Base-by-base conservation (phyloP, 92 coral and sea anemone genomes). In the Porites cylindrica region DNA sequence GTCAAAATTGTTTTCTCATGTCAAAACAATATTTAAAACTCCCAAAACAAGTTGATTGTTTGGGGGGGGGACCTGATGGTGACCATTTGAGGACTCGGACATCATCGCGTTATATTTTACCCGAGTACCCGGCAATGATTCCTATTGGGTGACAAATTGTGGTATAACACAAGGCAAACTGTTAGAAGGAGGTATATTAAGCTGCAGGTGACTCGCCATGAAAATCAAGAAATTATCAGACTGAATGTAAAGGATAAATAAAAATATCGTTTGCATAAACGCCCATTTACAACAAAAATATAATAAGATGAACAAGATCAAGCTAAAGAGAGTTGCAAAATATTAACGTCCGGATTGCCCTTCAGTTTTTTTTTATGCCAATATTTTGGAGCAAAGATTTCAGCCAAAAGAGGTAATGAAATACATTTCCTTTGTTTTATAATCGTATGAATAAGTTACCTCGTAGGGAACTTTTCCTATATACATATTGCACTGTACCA, bases 201-300 rank as follows among this genome's bases (percentile, higher is more conserved):
- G 70, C 19, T 19, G 67, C 86, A 82, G 78, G 86, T 82, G 78
- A 66, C 64, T 32, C 86, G 69, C n/a, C 32, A 82, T 70, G 11
- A 32, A 58, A 29, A 20, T 29, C 7, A 70, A 51, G 17, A 43
- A 24, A 54, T 16, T 69, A 70, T 71, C 16, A 2, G 2, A 51
- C 32, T 71, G 26, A 10, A 47, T 51, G 51, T 52, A 6, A 56
- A 21, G 62, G 47, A 17, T 54, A 70, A 70, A n/a, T 58, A 64
- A 82, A 66, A 29, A 18, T 63, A 8, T 67, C 63, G 17, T 18
- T 24, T 29, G 54, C 29, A 12, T 23, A 68, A 51, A 6, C 62
- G 50, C 83, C 56, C 12, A 53, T 14, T 54, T 47, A 23, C 52
- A 8, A 65, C 21, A 51, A 11, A 66, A 56, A 56, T 10, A 56